A percentile compares a stretch with the other conserved stretches of the same genome.
Conservation (phyloP, 2,888 invertebrate genomes). For the Ormyrus pomaceus region DNA sequence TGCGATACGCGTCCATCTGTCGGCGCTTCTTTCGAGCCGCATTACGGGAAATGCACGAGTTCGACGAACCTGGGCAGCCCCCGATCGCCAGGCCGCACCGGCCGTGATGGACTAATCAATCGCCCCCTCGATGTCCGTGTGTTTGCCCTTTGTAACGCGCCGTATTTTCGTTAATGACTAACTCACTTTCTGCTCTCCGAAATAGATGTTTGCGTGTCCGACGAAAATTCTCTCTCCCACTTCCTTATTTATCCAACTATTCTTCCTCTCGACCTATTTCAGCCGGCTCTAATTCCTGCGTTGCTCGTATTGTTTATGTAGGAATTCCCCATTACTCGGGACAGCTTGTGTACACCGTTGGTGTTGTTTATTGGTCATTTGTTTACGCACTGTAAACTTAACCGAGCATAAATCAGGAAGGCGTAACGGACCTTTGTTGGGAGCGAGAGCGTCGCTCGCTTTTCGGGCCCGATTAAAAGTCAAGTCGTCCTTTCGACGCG, state of each 20-base stretch:
- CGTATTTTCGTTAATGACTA: constrained; percentile 32
- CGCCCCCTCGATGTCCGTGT: background rate
- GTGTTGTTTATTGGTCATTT: too few relatives aligned
- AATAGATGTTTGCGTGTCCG: constrained; percentile 34
- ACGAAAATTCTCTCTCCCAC: constrained; percentile 13
- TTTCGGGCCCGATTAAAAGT: constrained; percentile 20
- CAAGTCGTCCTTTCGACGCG: background rate
- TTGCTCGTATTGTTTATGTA: too few relatives aligned
- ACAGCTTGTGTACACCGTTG: too few relatives aligned
- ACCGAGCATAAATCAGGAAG: too few relatives aligned
- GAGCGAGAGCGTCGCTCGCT: background rate
- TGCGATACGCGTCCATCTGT: constrained; percentile 1
- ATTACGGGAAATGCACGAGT: constrained; percentile 41
- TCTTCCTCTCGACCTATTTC: background rate
- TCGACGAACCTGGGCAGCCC: constrained; percentile 32
- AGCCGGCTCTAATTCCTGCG: constrained; percentile 1
- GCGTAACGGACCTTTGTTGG: too few relatives aligned
- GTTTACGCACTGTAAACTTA: too few relatives aligned
- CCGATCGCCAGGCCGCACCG: background rate
- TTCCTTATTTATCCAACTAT: too few relatives aligned
- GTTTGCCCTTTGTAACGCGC: background rate
- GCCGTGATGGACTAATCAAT: constrained; percentile 43
- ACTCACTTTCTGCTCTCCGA: constrained; percentile 19
- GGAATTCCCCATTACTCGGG: too few relatives aligned
- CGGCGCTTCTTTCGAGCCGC: constrained; percentile 6